Percentiles rank a stretch among this genome's conserved stretches.
phyloP scores from a whole-genome alignment of 2,888 invertebrate species.

The Tiliacea citrago region DNA sequence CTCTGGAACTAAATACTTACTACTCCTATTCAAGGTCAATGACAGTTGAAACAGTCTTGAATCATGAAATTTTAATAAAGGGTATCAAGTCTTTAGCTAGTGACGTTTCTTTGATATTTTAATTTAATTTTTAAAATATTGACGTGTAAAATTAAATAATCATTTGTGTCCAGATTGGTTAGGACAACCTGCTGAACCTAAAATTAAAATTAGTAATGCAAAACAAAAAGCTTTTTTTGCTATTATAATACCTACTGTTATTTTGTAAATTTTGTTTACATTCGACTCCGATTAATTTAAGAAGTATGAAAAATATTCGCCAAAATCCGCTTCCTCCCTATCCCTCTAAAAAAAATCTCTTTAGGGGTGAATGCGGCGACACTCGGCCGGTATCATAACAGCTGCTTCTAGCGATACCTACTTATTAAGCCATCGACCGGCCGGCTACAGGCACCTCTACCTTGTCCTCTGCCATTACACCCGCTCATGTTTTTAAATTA shows the following conservation, averaged over 20 bases:
- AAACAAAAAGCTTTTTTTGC: background rate
- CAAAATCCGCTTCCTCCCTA: constrained; percentile 72
- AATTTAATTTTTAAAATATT: background rate
- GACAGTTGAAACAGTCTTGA: background rate
- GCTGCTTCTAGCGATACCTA: constrained; percentile 89
- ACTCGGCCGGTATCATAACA: constrained; percentile 89
- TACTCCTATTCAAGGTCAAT: constrained; percentile 10
- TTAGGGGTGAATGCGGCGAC: constrained; percentile 88
- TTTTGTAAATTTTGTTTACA: too few relatives aligned
- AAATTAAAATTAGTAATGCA: too few relatives aligned
- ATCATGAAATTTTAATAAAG: background rate
- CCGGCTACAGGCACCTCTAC: constrained; percentile 72
- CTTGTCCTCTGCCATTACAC: constrained; percentile 78
- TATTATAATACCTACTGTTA: background rate
- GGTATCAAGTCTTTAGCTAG: background rate
- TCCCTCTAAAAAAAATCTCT: constrained; percentile 75
- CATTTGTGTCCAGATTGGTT: too few relatives aligned
- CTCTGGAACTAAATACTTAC: background rate
- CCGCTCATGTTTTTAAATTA: constrained; percentile 88
- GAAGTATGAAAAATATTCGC: background rate
- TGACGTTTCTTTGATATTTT: background rate
- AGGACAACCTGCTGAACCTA: background rate
- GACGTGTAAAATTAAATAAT: background rate
- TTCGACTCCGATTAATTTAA: background rate
- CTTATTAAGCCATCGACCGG: constrained; percentile 88